A percentile compares a stretch with the other conserved stretches of the same genome.
Evolutionary conservation across 1,140 invertebrate species (phyloP).

Genomic region (Panulirus ornatus): DNA sequence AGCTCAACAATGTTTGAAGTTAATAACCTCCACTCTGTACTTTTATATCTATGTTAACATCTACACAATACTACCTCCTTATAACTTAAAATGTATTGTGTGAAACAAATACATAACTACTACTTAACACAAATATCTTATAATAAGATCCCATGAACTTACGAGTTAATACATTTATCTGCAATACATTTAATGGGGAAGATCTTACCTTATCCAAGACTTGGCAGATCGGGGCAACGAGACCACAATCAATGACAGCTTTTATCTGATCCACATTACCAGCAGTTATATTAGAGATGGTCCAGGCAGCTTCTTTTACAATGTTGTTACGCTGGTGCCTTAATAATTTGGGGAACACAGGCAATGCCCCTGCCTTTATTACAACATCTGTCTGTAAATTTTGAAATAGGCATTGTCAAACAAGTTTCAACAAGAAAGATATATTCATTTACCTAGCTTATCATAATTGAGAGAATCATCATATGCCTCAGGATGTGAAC

Average conservation of each 20-base stretch:
- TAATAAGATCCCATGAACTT: too few species aligned
- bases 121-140: too few species aligned
- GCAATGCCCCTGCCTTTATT: slow-evolving; percentile 88
- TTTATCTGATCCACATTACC: slow-evolving; percentile 88
- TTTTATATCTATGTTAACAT: too few species aligned
- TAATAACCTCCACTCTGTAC: too few species aligned
- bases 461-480: slow-evolving; percentile 22
- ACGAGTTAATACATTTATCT: too few species aligned
- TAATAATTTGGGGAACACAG: slow-evolving; percentile 85
- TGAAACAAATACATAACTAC: too few species aligned
- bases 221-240: slow-evolving; percentile 85
- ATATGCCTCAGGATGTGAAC: slow-evolving; percentile 48
- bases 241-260: slow-evolving; percentile 84
- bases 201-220: slow-evolving; percentile 83
- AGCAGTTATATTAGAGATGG: slow-evolving; percentile 89
- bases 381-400: slow-evolving; percentile 94
- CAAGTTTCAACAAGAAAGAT: background rate
- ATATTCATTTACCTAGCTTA: background rate
- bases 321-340: slow-evolving; percentile 87
- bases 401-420: background rate
- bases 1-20: too few species aligned
- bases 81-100: too few species aligned
- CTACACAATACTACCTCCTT: too few species aligned
- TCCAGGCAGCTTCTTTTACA: slow-evolving; percentile 92
- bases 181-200: background rate